Percentiles rank a stretch among this genome's conserved stretches.
Evolutionary conservation across 2,888 invertebrate genomes (phyloP).

Genomic region (Ceraclea dissimilis): DNA sequence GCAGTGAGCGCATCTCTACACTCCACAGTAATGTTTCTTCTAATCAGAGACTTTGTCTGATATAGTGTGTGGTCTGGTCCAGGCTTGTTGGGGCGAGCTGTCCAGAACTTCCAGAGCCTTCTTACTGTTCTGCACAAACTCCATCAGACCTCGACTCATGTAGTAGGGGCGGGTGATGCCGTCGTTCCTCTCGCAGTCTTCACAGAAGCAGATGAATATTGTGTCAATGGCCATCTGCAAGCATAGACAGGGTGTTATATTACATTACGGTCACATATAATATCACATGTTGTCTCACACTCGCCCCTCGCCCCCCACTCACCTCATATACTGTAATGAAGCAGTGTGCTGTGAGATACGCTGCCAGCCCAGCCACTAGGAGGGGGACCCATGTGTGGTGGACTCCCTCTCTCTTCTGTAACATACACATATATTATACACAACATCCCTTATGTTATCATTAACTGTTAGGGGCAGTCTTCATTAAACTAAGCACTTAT

Average conservation of each 20-base stretch:
- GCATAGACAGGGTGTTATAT: no score
- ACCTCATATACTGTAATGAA: constrained; percentile 70
- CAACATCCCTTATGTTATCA: no score
- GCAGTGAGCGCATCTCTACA: no score
- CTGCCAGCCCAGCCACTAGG: constrained; percentile 53
- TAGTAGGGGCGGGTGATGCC: constrained; percentile 54
- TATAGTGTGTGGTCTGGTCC: constrained; percentile 20
- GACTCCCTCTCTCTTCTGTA: constrained; percentile 47
- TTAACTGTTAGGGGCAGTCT: no score
- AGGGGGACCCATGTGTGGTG: constrained; percentile 57
- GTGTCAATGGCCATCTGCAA: constrained; percentile 61
- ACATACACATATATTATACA: no score
- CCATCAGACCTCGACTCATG: constrained; percentile 60
- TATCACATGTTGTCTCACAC: no score
- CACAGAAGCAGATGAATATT: constrained; percentile 61
- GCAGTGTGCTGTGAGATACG: constrained; percentile 62
- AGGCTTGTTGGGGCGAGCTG: constrained; percentile 18
- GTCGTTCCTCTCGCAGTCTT: constrained; percentile 59
- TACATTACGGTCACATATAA: no score
- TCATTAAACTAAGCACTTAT: no score
- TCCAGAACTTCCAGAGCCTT: constrained; percentile 19
- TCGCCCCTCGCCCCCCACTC: no score
- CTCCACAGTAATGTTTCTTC: no score
- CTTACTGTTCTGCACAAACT: constrained; percentile 55
- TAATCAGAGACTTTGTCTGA: constrained; percentile 17